Conservation (phyloP, 1,140 invertebrate species). For the Ceratitis capitata region DNA sequence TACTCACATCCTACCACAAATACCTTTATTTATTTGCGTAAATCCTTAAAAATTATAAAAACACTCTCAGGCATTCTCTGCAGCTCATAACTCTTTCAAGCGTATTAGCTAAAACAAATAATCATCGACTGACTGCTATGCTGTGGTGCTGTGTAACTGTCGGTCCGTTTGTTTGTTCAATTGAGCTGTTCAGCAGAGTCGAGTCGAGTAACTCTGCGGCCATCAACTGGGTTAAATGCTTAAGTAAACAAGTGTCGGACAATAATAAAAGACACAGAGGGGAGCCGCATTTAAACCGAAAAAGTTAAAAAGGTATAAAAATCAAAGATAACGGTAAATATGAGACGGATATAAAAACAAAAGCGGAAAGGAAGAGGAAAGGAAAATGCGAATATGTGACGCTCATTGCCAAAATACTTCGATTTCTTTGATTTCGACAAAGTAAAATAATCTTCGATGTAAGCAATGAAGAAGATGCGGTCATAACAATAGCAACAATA, state of each 20-base stretch:
- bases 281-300: background rate
- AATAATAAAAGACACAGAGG: background rate
- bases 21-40: background rate
- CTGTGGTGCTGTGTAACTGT: background rate
- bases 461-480: background rate
- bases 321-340: background rate
- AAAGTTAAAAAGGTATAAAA: background rate
- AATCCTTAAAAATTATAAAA: conserved; percentile 15
- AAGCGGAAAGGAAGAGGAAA: background rate
- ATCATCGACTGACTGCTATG: background rate
- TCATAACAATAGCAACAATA: background rate
- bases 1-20: background rate
- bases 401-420: background rate
- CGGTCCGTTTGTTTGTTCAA: background rate
- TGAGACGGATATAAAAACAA: no score
- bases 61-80: background rate
- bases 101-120: conserved; percentile 19
- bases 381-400: background rate
- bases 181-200: background rate
- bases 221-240: conserved; percentile 14
- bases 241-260: conserved; percentile 12
- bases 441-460: background rate
- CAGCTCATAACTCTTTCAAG: conserved; percentile 22
- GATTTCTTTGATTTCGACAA: background rate
- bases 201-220: background rate